Base-by-base conservation (phyloP, 2,797 vertebrate genomes). In the Brachyalestes nurse region DNA sequence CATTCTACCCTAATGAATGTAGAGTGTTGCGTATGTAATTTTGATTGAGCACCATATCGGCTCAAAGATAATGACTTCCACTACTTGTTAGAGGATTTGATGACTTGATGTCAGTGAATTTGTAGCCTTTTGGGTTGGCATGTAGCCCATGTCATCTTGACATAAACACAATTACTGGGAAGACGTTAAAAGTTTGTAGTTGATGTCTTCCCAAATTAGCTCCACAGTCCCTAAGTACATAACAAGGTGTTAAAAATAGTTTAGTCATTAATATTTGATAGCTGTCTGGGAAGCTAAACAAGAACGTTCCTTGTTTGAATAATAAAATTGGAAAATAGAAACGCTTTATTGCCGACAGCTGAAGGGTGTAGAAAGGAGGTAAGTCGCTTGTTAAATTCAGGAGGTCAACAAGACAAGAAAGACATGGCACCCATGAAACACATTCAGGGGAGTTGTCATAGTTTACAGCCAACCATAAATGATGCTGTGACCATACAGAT, bases 101-200 rank as follows among this genome's bases (percentile, higher is more conserved):
- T 88, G 91, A 90, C 90, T 93, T 91, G 91, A 93, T 93, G 93
- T 91, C 91, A 89, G 91, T 89, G 87, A 89, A 92, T 92, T 92
- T 90, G 91, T 53, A n/a, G 89, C 93, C 91, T 92, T 87, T 69
- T 82, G 77, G 90, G 90, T 90, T 23, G 38, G 53, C 73, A 91
- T 93, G 61, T 23, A 62, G 61, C 38, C 64, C 38, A 42, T 66
- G 64, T 42, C 64, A 19, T 88, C 90, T 90, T 84, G 86, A 89
- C 91, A 89, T 88, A 91, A 91, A 90, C 88, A 88, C 89, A 91
- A 91, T 91, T 92, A 92, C 88, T 87, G 82, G 72, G 82, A 87
- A 88, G 89, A 83, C 87, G 78, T 91, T 88, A 91, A 90, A 89
- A 89, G 88, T 86, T 73, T 77, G 51, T 80, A 80, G 85, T 64